A percentile compares a stretch with the other conserved stretches of the same genome.
These are phyloP conservation scores for Pantelozetes paolii DNA, from an alignment of 2,888 invertebrate species.

Conservation along the genomic window DNA sequence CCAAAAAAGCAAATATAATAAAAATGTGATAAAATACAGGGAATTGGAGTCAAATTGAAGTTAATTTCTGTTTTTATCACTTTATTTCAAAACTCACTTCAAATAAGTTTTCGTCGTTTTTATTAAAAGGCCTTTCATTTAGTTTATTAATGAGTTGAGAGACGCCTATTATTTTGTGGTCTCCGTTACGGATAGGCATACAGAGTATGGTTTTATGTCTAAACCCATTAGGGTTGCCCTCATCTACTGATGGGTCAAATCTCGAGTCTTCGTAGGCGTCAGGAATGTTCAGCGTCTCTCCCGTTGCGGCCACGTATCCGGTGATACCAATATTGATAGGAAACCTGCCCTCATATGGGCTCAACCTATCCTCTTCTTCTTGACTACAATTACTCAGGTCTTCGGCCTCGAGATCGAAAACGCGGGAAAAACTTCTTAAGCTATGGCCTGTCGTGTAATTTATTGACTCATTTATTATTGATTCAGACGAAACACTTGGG, in stretches of 20 bases:
- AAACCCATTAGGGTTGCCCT: constrained; percentile 57
- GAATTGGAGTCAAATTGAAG: neutral
- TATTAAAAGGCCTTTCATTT: constrained; percentile 81
- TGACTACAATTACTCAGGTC: constrained; percentile 60
- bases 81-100: constrained; percentile 57
- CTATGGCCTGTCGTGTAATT: neutral
- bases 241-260: constrained; percentile 64
- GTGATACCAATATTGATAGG: constrained; percentile 93
- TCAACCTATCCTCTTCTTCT: constrained; percentile 51
- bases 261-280: constrained; percentile 82
- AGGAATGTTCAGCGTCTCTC: constrained; percentile 87
- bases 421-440: constrained; percentile 80
- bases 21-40: neutral
- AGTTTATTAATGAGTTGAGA: constrained; percentile 88
- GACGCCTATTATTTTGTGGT: constrained; percentile 85
- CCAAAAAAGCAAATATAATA: neutral
- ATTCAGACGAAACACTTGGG: neutral
- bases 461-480: neutral
- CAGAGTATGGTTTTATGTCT: constrained; percentile 84
- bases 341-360: constrained; percentile 84
- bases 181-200: constrained; percentile 92
- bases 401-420: constrained; percentile 86
- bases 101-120: constrained; percentile 93
- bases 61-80: neutral
- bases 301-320: constrained; percentile 88